Base-by-base conservation (phyloP, 1,140 invertebrate species). In the Andricus grossulariae region DNA sequence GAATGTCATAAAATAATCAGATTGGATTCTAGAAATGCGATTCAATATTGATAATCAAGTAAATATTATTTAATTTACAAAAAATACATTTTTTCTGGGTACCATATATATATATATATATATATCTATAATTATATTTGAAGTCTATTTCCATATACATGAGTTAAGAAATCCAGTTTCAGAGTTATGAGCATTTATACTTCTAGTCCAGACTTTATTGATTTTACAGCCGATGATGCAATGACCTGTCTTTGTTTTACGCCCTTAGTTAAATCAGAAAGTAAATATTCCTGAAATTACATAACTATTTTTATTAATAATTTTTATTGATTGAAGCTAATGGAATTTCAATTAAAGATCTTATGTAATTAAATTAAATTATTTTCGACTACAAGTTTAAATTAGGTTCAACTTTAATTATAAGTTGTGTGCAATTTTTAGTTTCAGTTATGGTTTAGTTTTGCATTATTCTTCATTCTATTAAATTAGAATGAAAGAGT, bases 401-500 rank as follows among this genome's bases (percentile, higher is more conserved):
- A 45, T 11, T 10, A 45, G 39, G 39, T 45, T 8, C 10, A 45
- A 45, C 7, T 45, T 76, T 76, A 74, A 74, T 74, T 32, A 25
- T 72, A 19, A 71, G 74, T 76, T 49, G 45, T 39, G 76, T 82
- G 77, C 72, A 81, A 72, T 71, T 79, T 85, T 85, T 71, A 70
- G 51, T 88, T 89, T 15, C 2, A 72, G 49, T 86, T 87, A 78
- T 83, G 73, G 87, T 86, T 88, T 66, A 78, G 81, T 87, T 84
- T 72, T 70, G 51, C 57, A 80, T 89, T 90, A 85, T 87, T 75
- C 75, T 71, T 86, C 84, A 82, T 88, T 87, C 84, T 84, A 82
- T 66, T 80, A 16, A 55, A 50, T 77, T 85, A 78, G 85, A 88
- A 84, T 84, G 83, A 82, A 85, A 84, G 89, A 91, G 88, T 90